Conservation (phyloP, 1,140 invertebrate species). For the Leptopilina clavipes region DNA sequence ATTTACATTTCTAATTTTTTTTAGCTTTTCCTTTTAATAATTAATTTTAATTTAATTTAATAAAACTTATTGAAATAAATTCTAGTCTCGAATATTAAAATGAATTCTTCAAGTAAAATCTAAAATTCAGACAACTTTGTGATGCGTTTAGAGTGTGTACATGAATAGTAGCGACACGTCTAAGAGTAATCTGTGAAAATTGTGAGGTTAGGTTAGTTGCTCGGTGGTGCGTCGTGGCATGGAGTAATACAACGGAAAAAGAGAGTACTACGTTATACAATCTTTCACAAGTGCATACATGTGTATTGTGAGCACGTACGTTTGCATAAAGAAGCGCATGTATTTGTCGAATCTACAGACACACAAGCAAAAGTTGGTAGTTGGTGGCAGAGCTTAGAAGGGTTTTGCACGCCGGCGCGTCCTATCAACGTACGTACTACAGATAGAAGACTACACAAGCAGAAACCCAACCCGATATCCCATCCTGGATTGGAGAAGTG, state of each 20-base stretch:
- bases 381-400: background rate
- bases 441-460: slow-evolving; percentile 44
- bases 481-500: slow-evolving; percentile 57
- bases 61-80: too few relatives aligned
- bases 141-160: slow-evolving; percentile 39
- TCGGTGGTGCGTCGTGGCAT: slow-evolving; percentile 41
- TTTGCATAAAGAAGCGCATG: background rate
- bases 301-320: background rate
- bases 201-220: slow-evolving; percentile 50
- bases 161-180: slow-evolving; percentile 42
- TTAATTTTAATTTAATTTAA: too few relatives aligned
- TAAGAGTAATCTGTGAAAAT: slow-evolving; percentile 41
- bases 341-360: slow-evolving; percentile 1
- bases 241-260: slow-evolving; percentile 47
- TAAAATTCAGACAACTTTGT: background rate
- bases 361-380: slow-evolving; percentile 26
- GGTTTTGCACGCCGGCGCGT: slow-evolving; percentile 25
- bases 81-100: too few relatives aligned
- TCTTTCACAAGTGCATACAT: background rate
- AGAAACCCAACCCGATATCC: slow-evolving; percentile 56
- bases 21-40: too few relatives aligned
- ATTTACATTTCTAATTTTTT: too few relatives aligned
- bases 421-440: slow-evolving; percentile 47
- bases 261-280: slow-evolving; percentile 21
- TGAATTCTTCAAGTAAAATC: background rate